These are phyloP conservation scores for Drosophila kuntzei DNA, from an alignment of 2,888 invertebrate species.

Conservation along the genomic window DNA sequence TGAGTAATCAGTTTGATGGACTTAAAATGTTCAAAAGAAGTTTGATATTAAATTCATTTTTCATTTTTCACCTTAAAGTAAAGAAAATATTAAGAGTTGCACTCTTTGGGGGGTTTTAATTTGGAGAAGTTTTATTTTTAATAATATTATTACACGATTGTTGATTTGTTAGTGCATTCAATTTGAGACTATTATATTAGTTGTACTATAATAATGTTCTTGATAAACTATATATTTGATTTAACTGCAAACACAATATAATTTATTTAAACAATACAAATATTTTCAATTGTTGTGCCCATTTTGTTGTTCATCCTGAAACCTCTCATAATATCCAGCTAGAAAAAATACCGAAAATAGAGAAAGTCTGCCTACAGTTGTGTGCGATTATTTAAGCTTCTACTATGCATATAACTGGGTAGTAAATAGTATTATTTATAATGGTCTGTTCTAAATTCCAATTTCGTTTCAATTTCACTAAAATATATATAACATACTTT, in stretches of 20 bases:
- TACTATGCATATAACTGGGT: constrained; percentile 11
- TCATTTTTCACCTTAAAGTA: constrained; percentile 5
- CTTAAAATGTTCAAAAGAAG: constrained; percentile 6
- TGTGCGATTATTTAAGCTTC: constrained; percentile 20
- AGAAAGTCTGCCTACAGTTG: constrained; percentile 15
- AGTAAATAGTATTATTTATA: constrained; percentile 7
- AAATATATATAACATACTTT: background rate
- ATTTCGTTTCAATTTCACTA: background rate
- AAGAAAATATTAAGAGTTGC: background rate
- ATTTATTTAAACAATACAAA: background rate
- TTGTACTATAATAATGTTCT: constrained; percentile 5
- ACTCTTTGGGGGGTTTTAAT: background rate
- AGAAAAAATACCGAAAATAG: constrained; percentile 7
- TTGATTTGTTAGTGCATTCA: constrained; percentile 39
- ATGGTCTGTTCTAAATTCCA: background rate
- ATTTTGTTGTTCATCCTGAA: constrained; percentile 36
- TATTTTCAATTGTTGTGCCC: constrained; percentile 44
- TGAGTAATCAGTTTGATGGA: constrained; percentile 29
- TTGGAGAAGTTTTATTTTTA: constrained; percentile 40
- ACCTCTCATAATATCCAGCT: constrained; percentile 32
- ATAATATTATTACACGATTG: constrained; percentile 32
- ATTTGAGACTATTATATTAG: constrained; percentile 34
- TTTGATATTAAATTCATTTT: constrained; percentile 1
- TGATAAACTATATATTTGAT: constrained; percentile 15
- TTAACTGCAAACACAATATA: background rate